Evolutionary conservation across 2,888 invertebrate species (phyloP), one percentile per base, ranked within the genome.

Genomic region (Nowickia ferox): DNA sequence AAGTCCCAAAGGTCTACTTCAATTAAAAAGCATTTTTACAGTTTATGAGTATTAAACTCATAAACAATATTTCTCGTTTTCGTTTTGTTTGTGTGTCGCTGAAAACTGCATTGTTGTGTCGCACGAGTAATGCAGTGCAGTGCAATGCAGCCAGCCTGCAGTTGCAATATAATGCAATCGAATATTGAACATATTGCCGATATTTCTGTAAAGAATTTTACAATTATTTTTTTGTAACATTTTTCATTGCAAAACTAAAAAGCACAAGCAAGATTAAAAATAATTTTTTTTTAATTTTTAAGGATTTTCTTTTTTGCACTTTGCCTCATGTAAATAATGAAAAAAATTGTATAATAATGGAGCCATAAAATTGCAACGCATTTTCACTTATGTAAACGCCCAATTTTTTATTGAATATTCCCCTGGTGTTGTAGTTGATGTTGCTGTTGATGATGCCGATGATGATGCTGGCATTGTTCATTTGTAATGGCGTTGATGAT

Each of bases 1-100:
- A 89, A 90, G 89, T 92, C 92, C 92, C 92, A 89, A 88, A 90
- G 91, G 92, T 90, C 89, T 90, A 90, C 91, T 92, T 92, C 92
- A 91, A 92, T 92, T 92, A 92, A 92, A 92, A 92, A 91, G 90
- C 91, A 90, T 92, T 92, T 85, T 77, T 76, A 72, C 80, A 84
- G 83, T 86, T 86, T 86, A 86, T 86, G 86, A 74, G 66, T 76
- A 83, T 86, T 76, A 75, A 86, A 80, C 59, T 63, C 83, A 72
- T 86, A 83, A 83, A 86, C 65, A 76, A 86, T 85, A 69, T 85
- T 68, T 76, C 61, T 72, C 46, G 69, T 84, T 75, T 85, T 79
- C 75, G 77, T 86, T 69, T 83, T 85, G 75, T 84, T 30, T 30
- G 30, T 30, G 30, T 30, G 30, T 30, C 30, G 5, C 82, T 63